phyloP scores from a whole-genome alignment of 2,888 invertebrate genomes.

The Rosalia funebris region DNA sequence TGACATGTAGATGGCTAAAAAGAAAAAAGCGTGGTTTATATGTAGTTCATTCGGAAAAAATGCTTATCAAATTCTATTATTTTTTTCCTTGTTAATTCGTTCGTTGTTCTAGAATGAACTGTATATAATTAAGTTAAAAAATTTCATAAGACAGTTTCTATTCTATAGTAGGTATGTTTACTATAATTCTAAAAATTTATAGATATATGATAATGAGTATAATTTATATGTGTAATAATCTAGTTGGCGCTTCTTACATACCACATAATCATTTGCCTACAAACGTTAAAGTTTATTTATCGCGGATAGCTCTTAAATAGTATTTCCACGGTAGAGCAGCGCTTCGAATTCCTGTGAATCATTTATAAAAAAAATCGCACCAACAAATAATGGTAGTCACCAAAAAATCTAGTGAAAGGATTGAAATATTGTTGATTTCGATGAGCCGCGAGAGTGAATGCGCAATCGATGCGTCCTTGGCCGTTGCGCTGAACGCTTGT shows the following conservation, averaged over 20 bases:
- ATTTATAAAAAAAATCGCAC: slow-evolving; percentile 10
- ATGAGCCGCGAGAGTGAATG: slow-evolving; percentile 53
- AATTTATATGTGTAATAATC: background rate
- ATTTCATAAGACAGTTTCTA: no score
- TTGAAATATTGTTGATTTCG: slow-evolving; percentile 55
- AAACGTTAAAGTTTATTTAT: background rate
- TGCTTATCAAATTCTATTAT: no score
- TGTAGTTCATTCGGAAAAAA: no score
- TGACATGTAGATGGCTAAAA: no score
- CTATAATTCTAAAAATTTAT: no score
- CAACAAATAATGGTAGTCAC: slow-evolving; percentile 1
- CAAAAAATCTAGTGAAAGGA: slow-evolving; percentile 57
- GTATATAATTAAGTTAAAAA: no score
- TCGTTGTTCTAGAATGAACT: no score
- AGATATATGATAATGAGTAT: background rate
- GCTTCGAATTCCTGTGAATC: background rate
- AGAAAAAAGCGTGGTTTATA: no score
- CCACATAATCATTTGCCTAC: background rate
- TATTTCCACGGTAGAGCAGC: background rate
- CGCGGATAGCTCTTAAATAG: background rate
- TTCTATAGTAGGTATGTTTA: no score
- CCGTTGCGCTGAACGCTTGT: slow-evolving; percentile 66
- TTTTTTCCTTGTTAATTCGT: no score
- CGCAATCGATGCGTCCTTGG: slow-evolving; percentile 57
- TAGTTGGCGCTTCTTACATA: background rate